A percentile compares a stretch with the other conserved stretches of the same genome.
These are phyloP conservation scores for Hirtodrosophila confusa DNA, from an alignment of 2,888 invertebrate genomes.

Conservation along the genomic window DNA sequence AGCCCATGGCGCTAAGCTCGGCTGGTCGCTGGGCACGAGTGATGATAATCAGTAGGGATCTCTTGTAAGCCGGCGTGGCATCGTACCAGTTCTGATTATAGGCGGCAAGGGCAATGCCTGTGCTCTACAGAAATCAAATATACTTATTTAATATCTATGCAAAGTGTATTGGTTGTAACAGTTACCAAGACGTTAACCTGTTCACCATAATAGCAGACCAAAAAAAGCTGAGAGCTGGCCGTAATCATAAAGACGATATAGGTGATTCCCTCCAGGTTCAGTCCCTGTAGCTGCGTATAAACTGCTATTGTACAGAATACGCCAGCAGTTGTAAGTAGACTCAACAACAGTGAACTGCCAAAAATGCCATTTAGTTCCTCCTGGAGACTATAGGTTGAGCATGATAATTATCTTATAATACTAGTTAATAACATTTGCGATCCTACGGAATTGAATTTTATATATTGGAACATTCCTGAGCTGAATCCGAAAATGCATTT, in stretches of 20 bases:
- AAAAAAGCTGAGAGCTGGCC: constrained; percentile 33
- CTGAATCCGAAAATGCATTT: too few species aligned
- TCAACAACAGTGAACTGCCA: constrained; percentile 49
- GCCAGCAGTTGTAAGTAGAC: constrained; percentile 37
- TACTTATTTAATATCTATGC: not conserved
- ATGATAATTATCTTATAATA: too few species aligned
- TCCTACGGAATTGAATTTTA: too few species aligned
- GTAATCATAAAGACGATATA: constrained; percentile 38
- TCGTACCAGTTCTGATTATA: constrained; percentile 72
- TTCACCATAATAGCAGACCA: constrained; percentile 54
- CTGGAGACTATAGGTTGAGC: too few species aligned
- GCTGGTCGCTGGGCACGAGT: constrained; percentile 64
- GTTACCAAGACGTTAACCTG: constrained; percentile 40
- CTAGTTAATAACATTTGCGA: too few species aligned
- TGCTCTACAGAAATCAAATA: constrained; percentile 54
- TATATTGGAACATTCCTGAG: too few species aligned
- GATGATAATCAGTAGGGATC: constrained; percentile 64
- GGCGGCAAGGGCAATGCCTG: constrained; percentile 52
- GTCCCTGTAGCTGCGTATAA: constrained; percentile 38
- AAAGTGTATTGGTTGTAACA: not conserved
- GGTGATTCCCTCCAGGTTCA: constrained; percentile 37
- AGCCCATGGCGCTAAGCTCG: constrained; percentile 68
- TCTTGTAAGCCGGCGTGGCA: constrained; percentile 67
- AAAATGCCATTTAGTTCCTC: constrained; percentile 48
- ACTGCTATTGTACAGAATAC: constrained; percentile 46